Conservation (phyloP, 1,140 invertebrate genomes). For the Episyrphus balteatus region DNA sequence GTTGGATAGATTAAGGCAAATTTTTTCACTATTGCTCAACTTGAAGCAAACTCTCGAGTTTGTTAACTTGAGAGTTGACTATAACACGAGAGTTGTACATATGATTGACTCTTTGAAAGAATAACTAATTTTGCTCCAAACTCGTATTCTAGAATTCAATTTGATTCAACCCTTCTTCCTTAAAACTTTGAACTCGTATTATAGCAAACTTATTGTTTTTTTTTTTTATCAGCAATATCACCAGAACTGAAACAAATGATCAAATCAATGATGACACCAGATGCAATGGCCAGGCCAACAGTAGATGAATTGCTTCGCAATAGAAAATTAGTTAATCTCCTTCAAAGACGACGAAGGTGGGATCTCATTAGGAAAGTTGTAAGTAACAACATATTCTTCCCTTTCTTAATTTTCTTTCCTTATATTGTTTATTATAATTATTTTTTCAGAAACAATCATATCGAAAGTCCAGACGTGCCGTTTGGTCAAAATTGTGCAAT, state of each 20-base stretch:
- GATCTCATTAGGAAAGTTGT: slow-evolving; percentile 17
- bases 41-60: too few species aligned
- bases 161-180: too few species aligned
- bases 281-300: slow-evolving; percentile 41
- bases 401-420: neutral
- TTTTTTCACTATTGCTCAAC: too few species aligned
- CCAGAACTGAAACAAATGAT: slow-evolving; percentile 45
- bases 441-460: slow-evolving; percentile 9
- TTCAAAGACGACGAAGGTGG: slow-evolving; percentile 18
- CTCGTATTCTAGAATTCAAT: too few species aligned
- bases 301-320: slow-evolving; percentile 41
- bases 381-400: neutral
- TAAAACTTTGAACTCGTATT: too few species aligned
- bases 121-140: too few species aligned
- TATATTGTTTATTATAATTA: slow-evolving; percentile 1
- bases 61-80: too few species aligned
- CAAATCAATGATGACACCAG: slow-evolving; percentile 45
- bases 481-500: slow-evolving; percentile 31
- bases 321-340: slow-evolving; percentile 18
- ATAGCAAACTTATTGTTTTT: too few species aligned
- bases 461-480: slow-evolving; percentile 17
- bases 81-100: too few species aligned
- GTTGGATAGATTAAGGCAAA: too few species aligned
- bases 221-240: slow-evolving; percentile 39
- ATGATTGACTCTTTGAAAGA: too few species aligned